Base-by-base conservation (phyloP, 2,113 vertebrate genomes). In the Ramphastos sulfuratus region DNA sequence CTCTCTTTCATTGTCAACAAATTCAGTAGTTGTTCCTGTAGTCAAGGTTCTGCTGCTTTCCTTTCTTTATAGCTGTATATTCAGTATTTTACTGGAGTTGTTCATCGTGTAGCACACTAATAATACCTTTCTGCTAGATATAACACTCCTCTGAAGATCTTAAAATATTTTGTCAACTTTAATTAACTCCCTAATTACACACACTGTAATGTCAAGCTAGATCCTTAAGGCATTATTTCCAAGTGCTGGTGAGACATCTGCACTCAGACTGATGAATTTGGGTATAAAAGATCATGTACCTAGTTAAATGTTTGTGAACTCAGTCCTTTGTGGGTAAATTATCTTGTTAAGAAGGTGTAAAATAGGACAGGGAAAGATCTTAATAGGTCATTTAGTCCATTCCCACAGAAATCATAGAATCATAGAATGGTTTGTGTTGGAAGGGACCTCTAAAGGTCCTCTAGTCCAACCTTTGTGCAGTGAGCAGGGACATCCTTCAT, bases 141-240 rank as follows among this genome's bases (percentile, higher is more conserved):
- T 46, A 39, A 27, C 35, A 65, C 20, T 58, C 73, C 73, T 78
- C 79, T 61, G 44, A 81, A 71, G 35, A 76, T 66, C 20, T 37
- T 19, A 31, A 92, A 92, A 81, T 91, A 80, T 83, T 94, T 88
- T 65, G 73, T 55, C 90, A 96, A 94, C 82, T 93, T 94, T 59
- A 44, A 80, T 89, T 90, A 79, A 52, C 19, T 67, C 56, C 4
- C 14, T 42, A 54, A 76, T 64, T 79, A 24, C 58, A 33, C 7
- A 7, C 6, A 12, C 9, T 76, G n/a, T 69, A 33, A 65, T 35
- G 7, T 33, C 65, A 91, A 78, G 27, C 21, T 58, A 33, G 44
- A 75, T 75, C 27, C 30, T 92, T 55, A 33, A 20, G 50, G 39
- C 30, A 24, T 37, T 69, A 60, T 71, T 67, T 46, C 30, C 23